Base-by-base conservation (phyloP, 2,888 invertebrate species). In the Odontocerum albicorne region DNA sequence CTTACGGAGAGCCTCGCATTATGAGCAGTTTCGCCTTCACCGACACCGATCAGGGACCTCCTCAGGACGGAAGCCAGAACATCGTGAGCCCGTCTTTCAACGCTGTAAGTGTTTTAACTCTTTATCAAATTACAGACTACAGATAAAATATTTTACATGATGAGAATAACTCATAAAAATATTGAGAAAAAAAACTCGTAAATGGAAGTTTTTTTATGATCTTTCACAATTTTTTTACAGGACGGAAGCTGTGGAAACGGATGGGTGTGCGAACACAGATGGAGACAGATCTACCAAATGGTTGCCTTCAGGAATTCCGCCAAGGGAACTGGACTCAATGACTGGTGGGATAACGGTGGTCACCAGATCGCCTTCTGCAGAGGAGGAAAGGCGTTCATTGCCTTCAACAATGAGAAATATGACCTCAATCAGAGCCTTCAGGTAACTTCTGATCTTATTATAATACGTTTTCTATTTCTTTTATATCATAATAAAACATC, bases 281-380 rank as follows among this genome's bases (percentile, higher is more conserved):
- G 92, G 92, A 77, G 87, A 1, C 87, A 88, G 67, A 89, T 92
- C 64, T 86, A 73, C 73, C 82, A 84, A 60, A 92, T 92, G 92
- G 86, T 88, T 0, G 78, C 70, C 1, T 92, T 92, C 69, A 83
- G 87, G 60, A 90, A 90, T 65, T 79, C 76, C 0, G 90, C 83
- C 0, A 76, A 76, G 6, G 79, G 72, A 21, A 81, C 85, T 0
- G 69, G 64, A 0, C 1, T 87, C 0, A 75, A 73, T 21, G 79
- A 82, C 65, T 94, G 92, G 91, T 92, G 92, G 90, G 86, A 88
- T 65, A 89, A 91, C 62, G 84, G 82, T 0, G 81, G 82, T 67
- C 87, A 90, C 66, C 92, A 93, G 72, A 92, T 94, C 46, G 86
- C 92, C 1, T 93, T 92, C 76, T 87, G 89, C 62, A 83, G 92